Base-by-base conservation (phyloP, 2,888 invertebrate species). In the Clivina fossor region DNA sequence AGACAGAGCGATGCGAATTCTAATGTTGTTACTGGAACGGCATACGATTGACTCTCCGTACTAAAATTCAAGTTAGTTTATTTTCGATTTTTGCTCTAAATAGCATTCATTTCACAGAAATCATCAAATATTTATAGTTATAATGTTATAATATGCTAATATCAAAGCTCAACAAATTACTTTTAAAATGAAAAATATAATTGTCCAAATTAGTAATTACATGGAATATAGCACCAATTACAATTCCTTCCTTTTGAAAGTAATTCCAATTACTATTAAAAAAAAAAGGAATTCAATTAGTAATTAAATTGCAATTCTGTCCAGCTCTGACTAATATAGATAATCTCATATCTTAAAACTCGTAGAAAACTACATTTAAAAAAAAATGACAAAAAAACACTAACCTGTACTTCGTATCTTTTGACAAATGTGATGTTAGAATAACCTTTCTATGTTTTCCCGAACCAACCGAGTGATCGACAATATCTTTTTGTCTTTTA, bases 1-100 rank as follows among this genome's bases (percentile, higher is more conserved):
- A 96, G 74, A 73, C 95, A 95, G 19, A 94, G 74, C 1, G 86
- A 85, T 2, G 91, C 94, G 78, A 95, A 96, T 75, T 94, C 93
- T 63, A 96, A 74, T 4, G 90, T 91, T 4, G 93, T 82, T 44
- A 89, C 86, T 13, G 94, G 93, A 62, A 93, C 89, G 1, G 92
- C 92, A 66, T 87, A 88, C 0, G 90, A 88, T 65, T 88, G 84
- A 46, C 84, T 83, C 61, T 82, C 80, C 5, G 76, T 72, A 61
- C 79, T 79, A 60, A 44, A 69, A 60, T 19, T 50, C 28, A 61
- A 30, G 26, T 53, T 69, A 53, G 41, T 58, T 33, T 35, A 64
- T 7, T 7, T 7, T 9, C 26, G 9, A 26, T 7, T 26, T 9
- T 9, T 7, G 26, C 26, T 26, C 7, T 7, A 26, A 26, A 26